Percentiles rank a stretch among this genome's conserved stretches.
phyloP scores from a whole-genome alignment of 2,113 vertebrate species.

The Phasianus colchicus region DNA sequence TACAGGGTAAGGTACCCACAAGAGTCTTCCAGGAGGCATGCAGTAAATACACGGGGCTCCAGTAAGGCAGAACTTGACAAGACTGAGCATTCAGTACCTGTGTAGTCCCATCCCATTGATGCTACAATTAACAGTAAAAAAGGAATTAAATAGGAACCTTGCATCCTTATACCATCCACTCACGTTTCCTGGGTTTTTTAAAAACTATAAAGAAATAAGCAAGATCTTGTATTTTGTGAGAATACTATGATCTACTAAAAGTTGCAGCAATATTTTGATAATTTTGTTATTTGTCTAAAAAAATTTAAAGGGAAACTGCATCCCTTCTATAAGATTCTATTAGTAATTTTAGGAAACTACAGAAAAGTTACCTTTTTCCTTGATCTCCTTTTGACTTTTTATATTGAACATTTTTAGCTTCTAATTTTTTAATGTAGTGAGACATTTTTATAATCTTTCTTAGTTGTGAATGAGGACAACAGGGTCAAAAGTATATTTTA shows the following conservation, averaged over 20 bases:
- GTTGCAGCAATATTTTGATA: neutral
- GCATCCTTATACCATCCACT: neutral
- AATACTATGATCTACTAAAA: neutral
- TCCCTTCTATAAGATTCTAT: neutral
- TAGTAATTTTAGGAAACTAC: neutral
- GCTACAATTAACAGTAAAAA: constrained; percentile 6
- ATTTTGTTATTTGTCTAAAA: neutral
- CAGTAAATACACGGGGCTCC: neutral
- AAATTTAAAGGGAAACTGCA: neutral
- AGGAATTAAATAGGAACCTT: neutral
- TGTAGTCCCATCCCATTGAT: neutral
- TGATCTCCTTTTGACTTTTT: neutral
- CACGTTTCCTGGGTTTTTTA: neutral
- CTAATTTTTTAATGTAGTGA: neutral
- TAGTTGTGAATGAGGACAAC: neutral
- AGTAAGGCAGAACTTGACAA: neutral
- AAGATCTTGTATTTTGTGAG: neutral
- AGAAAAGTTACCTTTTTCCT: neutral
- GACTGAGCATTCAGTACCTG: neutral
- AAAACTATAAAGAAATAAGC: neutral
- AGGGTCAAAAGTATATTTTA: neutral
- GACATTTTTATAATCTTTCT: neutral
- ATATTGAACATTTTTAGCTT: neutral
- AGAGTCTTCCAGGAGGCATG: neutral
- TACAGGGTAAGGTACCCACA: neutral